Evolutionary conservation across 2,888 invertebrate genomes (phyloP).

Genomic region (Phanerotoma sp.): DNA sequence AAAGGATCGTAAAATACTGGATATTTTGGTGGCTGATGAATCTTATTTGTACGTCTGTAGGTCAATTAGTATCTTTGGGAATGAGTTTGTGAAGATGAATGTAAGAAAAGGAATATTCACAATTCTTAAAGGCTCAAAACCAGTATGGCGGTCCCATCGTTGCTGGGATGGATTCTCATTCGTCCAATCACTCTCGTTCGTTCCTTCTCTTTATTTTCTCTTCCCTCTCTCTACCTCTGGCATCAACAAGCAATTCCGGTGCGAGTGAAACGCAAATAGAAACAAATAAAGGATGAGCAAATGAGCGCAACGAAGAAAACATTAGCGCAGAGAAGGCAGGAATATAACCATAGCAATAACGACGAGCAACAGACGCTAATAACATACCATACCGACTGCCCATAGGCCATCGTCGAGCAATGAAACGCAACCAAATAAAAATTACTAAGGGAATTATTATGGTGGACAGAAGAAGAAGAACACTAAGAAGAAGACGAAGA

Average conservation of each 20-base stretch:
- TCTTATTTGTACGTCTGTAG: conserved; percentile 5
- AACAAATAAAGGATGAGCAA: conserved; percentile 35
- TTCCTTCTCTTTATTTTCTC: conserved; percentile 31
- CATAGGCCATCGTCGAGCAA: conserved; percentile 56
- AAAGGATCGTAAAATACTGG: conserved; percentile 46
- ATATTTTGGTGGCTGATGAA: conserved; percentile 21
- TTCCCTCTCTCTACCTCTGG: conserved; percentile 19
- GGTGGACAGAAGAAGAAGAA: conserved; percentile 49
- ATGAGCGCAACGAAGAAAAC: conserved; percentile 23
- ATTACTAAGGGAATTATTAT: conserved; percentile 54
- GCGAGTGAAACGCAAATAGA: conserved; percentile 13
- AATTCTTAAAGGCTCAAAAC: conserved; percentile 18
- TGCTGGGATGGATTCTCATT: conserved; percentile 43
- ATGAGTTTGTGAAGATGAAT: conserved; percentile 11
- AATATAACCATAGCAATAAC: conserved; percentile 52
- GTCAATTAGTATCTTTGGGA: conserved; percentile 10
- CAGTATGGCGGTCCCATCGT: conserved; percentile 44
- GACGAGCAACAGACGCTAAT: conserved; percentile 58
- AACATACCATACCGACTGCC: conserved; percentile 57
- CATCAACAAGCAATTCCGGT: conserved; percentile 13
- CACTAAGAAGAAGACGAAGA: conserved; percentile 31
- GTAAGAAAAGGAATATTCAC: conserved; percentile 20
- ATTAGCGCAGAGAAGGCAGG: conserved; percentile 36
- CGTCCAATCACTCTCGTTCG: conserved; percentile 48
- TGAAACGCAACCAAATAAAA: conserved; percentile 56